Base-by-base conservation (phyloP, 2,797 vertebrate species). In the Labeo calbasu region DNA sequence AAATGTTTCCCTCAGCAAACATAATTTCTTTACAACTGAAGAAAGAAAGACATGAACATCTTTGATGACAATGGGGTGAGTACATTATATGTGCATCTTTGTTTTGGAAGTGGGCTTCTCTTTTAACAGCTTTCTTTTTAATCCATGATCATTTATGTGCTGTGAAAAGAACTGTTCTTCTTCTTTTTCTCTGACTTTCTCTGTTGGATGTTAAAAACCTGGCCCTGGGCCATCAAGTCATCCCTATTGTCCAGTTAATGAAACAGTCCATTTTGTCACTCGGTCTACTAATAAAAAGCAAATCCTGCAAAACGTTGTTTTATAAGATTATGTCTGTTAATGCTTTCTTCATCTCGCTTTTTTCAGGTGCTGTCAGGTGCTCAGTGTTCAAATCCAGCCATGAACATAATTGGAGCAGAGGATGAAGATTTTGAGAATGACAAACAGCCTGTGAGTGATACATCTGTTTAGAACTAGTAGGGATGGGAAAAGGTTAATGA, bases 341-440 rank as follows among this genome's bases (percentile, higher is more conserved):
- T 43, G 36, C 36, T 43, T 5, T 71, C n/a, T 43, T 69, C 9
- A 23, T 19, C 40, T 63, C 0, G 13, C 84, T 50, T 57, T 68
- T 82, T 40, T 19, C 88, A 90, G 89, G 63, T n/a, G n/a, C 88
- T 86, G 87, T 92, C 89, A 81, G 92, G 93, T 87, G 92, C 92
- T 88, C 91, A 90, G 69, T 66, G 89, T 91, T 92, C 92, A 84
- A 91, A 92, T 91, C 87, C 90, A 93, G 94, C 93, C 51, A 90
- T 95, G 93, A 95, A 92, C 86, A 98, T 98, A 93, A 98, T 98
- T 1, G 97, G 97, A 59, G 97, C 97, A 0, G 97, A 98, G 90
- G 97, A 98, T n/a, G 97, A 98, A 89, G 96, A 97, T 79, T 98
- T 98, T 83, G 97, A 98, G 91, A 97, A 96, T 1, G 97, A 98